Evolutionary conservation across 2,888 invertebrate genomes (phyloP).

Genomic region (Drosophila phalerata): DNA sequence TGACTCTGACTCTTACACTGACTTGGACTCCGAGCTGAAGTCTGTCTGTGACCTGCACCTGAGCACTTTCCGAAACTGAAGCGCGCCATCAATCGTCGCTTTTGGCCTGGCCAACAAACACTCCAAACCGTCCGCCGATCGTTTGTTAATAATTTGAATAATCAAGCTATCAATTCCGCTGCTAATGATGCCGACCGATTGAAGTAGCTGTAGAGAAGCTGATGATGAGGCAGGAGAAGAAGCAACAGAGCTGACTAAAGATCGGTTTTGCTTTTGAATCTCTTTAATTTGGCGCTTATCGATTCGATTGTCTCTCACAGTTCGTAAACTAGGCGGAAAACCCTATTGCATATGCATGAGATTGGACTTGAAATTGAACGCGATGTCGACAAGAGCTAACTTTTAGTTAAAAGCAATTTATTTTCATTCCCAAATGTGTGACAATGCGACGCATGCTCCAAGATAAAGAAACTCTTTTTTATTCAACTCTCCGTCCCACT

Average conservation of each 20-base stretch:
- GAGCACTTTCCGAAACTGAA: slow-evolving; percentile 68
- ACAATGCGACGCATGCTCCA: slow-evolving; percentile 75
- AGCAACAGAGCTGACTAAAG: slow-evolving; percentile 1
- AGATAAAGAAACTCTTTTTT: slow-evolving; percentile 54
- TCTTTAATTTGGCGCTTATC: slow-evolving; percentile 74
- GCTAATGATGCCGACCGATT: slow-evolving; percentile 83
- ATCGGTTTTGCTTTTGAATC: slow-evolving; percentile 34
- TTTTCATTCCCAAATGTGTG: slow-evolving; percentile 78
- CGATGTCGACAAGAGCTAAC: slow-evolving; percentile 17
- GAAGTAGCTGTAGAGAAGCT: slow-evolving; percentile 25
- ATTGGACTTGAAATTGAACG: neutral
- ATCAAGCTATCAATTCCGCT: slow-evolving; percentile 85
- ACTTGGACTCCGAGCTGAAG: slow-evolving; percentile 12
- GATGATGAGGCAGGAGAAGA: slow-evolving; percentile 19
- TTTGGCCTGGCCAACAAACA: slow-evolving; percentile 43
- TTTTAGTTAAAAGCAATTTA: slow-evolving; percentile 67
- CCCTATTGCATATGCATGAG: slow-evolving; percentile 71
- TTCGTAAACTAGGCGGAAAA: slow-evolving; percentile 77
- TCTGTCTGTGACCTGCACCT: slow-evolving; percentile 62
- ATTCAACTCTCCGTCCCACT: neutral
- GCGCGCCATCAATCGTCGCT: slow-evolving; percentile 73
- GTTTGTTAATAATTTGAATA: slow-evolving; percentile 84
- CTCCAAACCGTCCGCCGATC: slow-evolving; percentile 43
- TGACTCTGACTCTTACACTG: neutral
- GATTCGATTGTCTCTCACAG: slow-evolving; percentile 70